phyloP scores from a whole-genome alignment of 2,888 invertebrate species.

The Hyposoter didymator region DNA sequence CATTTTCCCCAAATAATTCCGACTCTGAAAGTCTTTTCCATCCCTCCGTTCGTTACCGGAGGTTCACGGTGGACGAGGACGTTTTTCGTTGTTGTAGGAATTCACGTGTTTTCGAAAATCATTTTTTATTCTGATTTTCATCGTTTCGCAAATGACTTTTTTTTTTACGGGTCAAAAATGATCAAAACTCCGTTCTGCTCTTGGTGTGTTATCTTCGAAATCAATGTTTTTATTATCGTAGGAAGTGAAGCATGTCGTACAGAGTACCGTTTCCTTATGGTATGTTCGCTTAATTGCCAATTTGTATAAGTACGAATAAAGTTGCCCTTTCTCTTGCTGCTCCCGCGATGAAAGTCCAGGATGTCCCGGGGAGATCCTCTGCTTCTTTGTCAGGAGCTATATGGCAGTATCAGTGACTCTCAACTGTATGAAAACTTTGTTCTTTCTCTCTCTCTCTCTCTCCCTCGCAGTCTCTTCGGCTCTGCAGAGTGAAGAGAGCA shows the following conservation, averaged over 20 bases:
- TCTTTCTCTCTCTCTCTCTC: background rate
- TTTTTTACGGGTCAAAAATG: background rate
- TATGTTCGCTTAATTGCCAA: conserved; percentile 70
- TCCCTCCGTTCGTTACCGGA: background rate
- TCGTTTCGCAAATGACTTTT: background rate
- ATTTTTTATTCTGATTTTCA: background rate
- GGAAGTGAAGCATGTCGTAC: conserved; percentile 18
- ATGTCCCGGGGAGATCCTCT: conserved; percentile 43
- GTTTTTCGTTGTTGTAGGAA: background rate
- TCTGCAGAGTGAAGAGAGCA: background rate
- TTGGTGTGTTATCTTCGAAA: background rate
- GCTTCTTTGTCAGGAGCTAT: conserved; percentile 19
- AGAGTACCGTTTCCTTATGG: conserved; percentile 47
- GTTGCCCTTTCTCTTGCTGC: background rate
- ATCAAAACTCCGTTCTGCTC: background rate
- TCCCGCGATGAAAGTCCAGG: conserved; percentile 37
- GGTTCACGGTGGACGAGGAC: no score
- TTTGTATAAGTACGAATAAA: conserved; percentile 68
- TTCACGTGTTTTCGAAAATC: background rate
- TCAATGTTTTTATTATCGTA: conserved; percentile 17
- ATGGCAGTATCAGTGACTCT: conserved; percentile 54
- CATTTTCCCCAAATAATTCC: background rate
- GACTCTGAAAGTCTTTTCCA: background rate
- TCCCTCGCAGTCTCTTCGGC: background rate
- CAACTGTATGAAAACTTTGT: conserved; percentile 17